Conservation (phyloP, 2,888 invertebrate species). For the Dromius quadrimaculatus region DNA sequence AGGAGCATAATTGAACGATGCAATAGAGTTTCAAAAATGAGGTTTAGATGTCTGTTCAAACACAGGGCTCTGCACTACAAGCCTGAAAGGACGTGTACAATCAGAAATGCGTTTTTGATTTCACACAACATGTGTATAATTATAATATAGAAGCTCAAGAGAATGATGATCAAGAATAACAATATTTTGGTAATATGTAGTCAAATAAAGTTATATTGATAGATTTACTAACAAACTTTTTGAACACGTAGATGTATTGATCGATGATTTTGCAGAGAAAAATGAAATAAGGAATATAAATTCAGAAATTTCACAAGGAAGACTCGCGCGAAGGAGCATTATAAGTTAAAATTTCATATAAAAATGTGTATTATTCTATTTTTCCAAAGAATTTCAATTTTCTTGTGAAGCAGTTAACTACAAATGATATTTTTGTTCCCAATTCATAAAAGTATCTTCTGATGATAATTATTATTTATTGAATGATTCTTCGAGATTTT, state of each 20-base stretch:
- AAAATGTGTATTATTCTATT: neutral
- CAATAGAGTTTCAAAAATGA: no score
- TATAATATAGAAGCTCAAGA: neutral
- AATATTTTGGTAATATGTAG: neutral
- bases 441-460: neutral
- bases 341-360: neutral
- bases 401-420: neutral
- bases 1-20: no score
- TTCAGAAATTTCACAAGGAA: neutral
- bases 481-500: neutral
- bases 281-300: neutral
- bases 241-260: neutral
- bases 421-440: no score
- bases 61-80: neutral
- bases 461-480: neutral
- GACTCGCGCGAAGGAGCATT: neutral
- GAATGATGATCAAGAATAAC: neutral
- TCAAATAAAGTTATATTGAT: neutral
- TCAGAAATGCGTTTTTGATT: neutral
- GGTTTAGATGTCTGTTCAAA: neutral
- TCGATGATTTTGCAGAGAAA: neutral
- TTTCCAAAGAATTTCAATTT: neutral
- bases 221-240: neutral
- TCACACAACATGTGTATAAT: neutral
- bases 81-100: neutral